These are phyloP conservation scores for Syngnathus acus DNA, from an alignment of 2,797 vertebrate species.

Conservation along the genomic window DNA sequence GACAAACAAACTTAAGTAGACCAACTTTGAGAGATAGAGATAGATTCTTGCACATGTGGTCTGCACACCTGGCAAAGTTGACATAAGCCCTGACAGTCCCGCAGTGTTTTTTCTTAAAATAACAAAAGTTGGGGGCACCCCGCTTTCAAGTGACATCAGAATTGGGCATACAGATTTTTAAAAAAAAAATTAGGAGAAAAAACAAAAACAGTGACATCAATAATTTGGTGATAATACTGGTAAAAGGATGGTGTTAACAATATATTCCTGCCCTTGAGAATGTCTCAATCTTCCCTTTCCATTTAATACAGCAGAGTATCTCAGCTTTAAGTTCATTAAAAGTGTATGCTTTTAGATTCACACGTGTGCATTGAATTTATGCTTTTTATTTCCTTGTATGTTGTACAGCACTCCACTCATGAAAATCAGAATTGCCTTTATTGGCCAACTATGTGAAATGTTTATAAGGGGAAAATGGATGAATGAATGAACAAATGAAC, in stretches of 20 bases:
- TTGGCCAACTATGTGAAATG: too few relatives aligned
- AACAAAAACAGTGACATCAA: constrained; percentile 60
- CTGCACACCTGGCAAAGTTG: constrained; percentile 57
- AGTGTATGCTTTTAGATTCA: neutral
- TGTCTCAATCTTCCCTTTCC: constrained; percentile 38
- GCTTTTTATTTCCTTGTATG: neutral
- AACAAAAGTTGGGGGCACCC: constrained; percentile 22
- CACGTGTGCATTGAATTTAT: neutral
- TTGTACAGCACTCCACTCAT: too few relatives aligned
- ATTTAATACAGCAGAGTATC: constrained; percentile 43
- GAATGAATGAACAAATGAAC: too few relatives aligned
- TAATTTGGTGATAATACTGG: constrained; percentile 49
- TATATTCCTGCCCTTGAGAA: constrained; percentile 56
- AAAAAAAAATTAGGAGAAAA: constrained; percentile 42
- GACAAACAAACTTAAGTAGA: constrained; percentile 62
- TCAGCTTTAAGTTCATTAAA: constrained; percentile 15
- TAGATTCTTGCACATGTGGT: constrained; percentile 53
- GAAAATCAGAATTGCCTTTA: too few relatives aligned
- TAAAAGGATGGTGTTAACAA: constrained; percentile 56
- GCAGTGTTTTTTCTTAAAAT: constrained; percentile 38
- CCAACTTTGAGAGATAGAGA: constrained; percentile 56
- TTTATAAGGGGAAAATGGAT: too few relatives aligned
- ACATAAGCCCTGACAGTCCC: constrained; percentile 48
- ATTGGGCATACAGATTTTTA: constrained; percentile 44
- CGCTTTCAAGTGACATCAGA: constrained; percentile 50